Evolutionary conservation across 2,888 invertebrate genomes (phyloP), one percentile per base, ranked within the genome.

Genomic region (Apoda limacodes): DNA sequence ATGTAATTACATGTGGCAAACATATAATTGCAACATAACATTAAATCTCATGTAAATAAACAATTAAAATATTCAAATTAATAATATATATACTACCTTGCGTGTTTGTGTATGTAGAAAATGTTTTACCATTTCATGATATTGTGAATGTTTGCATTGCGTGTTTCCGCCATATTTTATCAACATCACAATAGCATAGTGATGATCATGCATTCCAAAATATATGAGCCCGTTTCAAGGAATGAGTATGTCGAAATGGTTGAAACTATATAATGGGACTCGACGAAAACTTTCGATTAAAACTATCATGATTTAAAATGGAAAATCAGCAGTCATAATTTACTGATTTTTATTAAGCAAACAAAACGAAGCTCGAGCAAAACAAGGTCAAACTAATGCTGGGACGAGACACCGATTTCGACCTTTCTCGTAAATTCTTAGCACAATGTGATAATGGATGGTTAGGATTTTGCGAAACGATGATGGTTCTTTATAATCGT

Each of bases 381-480:
- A 48, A 41, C 44, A 49, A 61, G 57, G 56, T 54, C 55, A 53
- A 53, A 37, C 52, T 51, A 44, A 54, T 40, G 45, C 35, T 42
- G 34, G 39, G 43, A 42, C 45, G 15, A 7, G 39, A 46, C 36
- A 44, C 45, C 50, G 44, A 37, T 44, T 49, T 54, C 52, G 59
- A 56, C 61, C 56, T 55, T 50, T 52, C 52, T 51, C 48, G 46
- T 45, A 54, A 50, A 55, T 50, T 66, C 75, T 75, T 76, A 76
- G 76, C 78, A 75, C 76, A 76, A 63, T 55, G 63, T 74, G 74
- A 68, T 51, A 62, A 69, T 72, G 74, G 66, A 63, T 62, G 57
- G 75, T 75, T 75, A 75, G 66, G 55, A 64, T 63, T 67, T 67
- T 70, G 70, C 69, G 74, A 68, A 62, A 74, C 74, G 71, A 61